Evolutionary conservation across 2,888 invertebrate genomes (phyloP).

Genomic region (Dynastes tityus): DNA sequence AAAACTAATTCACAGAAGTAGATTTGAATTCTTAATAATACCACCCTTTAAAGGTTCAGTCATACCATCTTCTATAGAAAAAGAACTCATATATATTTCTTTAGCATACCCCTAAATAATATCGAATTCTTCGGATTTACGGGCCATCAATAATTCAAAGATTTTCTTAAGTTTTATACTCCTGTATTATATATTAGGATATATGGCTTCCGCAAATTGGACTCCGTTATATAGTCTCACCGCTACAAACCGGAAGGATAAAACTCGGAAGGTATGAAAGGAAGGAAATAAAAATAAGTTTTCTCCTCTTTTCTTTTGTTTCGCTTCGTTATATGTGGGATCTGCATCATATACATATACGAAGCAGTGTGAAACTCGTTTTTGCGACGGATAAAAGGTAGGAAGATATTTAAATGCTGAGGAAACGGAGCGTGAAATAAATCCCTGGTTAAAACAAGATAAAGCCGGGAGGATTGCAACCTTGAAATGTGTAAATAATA

Average conservation of each 20-base stretch:
- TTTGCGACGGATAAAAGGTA: constrained; percentile 35
- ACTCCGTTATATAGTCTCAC: constrained; percentile 19
- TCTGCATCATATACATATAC: constrained; percentile 3
- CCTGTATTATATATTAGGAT: constrained; percentile 42
- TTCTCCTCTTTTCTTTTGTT: constrained; percentile 12
- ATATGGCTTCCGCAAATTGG: constrained; percentile 33
- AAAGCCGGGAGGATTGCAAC: constrained; percentile 13
- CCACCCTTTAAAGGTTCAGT: too few relatives aligned
- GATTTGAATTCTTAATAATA: too few relatives aligned
- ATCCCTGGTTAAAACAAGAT: constrained; percentile 32
- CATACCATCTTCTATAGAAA: too few relatives aligned
- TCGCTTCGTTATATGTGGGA: constrained; percentile 29
- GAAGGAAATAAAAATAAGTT: constrained; percentile 29
- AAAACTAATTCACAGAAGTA: too few relatives aligned
- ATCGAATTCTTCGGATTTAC: not conserved
- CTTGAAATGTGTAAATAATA: constrained; percentile 30
- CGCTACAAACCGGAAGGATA: constrained; percentile 43
- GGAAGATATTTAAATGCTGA: constrained; percentile 38
- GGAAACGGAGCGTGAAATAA: constrained; percentile 41
- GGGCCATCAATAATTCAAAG: constrained; percentile 39
- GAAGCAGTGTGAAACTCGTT: constrained; percentile 25
- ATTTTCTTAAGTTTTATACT: constrained; percentile 19
- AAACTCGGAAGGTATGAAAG: constrained; percentile 25
- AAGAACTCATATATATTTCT: not conserved
- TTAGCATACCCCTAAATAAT: not conserved